These are phyloP conservation scores for Eupleurogrammus muticus DNA, from an alignment of 2,797 vertebrate species.

Conservation along the genomic window DNA sequence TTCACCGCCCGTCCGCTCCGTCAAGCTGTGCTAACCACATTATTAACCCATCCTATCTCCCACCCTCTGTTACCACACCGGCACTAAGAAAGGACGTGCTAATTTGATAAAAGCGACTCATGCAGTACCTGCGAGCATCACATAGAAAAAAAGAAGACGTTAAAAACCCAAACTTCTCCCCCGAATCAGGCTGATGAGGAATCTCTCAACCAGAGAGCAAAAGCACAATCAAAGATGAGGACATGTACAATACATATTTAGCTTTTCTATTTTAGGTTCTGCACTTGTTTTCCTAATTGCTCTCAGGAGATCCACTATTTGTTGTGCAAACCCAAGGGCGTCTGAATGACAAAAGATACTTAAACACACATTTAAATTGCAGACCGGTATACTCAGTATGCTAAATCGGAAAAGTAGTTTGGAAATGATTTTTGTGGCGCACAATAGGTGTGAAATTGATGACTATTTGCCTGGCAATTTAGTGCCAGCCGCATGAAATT, in stretches of 20 bases:
- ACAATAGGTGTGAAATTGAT: not conserved
- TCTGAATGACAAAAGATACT: conserved; percentile 32
- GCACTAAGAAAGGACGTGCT: conserved; percentile 52
- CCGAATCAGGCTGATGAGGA: conserved; percentile 12
- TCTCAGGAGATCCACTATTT: conserved; percentile 23
- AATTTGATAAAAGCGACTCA: conserved; percentile 52
- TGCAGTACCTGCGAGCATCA: not conserved
- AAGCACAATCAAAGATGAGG: conserved; percentile 2
- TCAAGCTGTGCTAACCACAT: conserved; percentile 48
- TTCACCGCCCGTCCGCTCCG: conserved; percentile 35
- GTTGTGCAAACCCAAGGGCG: conserved; percentile 44
- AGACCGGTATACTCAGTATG: not conserved
- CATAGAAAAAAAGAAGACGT: no score
- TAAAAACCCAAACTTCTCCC: conserved; percentile 35
- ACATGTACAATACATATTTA: conserved; percentile 2
- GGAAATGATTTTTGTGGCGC: conserved; percentile 1
- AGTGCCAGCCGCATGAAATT: conserved; percentile 1
- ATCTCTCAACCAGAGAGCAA: conserved; percentile 9
- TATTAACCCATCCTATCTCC: conserved; percentile 55
- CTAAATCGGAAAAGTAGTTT: not conserved
- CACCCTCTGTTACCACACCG: conserved; percentile 48
- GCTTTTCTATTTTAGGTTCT: conserved; percentile 32
- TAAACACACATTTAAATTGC: conserved; percentile 11
- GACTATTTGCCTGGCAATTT: conserved; percentile 12
- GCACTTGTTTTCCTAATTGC: conserved; percentile 28